Evolutionary conservation across 2,888 invertebrate genomes (phyloP).

Genomic region (Cabera pusaria): DNA sequence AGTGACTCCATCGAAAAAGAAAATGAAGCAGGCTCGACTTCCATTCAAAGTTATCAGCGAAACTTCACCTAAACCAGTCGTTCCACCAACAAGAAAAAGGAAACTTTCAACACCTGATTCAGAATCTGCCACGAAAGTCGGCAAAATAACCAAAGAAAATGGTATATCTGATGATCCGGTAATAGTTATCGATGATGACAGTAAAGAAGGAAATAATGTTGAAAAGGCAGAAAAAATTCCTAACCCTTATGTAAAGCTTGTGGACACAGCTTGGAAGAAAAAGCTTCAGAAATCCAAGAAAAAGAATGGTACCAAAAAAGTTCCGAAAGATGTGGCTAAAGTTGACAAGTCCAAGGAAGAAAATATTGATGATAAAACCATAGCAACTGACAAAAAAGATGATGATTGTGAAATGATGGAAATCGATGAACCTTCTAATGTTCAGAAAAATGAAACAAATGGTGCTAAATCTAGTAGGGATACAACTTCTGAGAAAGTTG

Average conservation of each 20-base stretch:
- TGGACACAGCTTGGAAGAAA: conserved; percentile 69
- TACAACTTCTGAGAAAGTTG: conserved; percentile 19
- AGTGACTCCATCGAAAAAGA: conserved; percentile 79
- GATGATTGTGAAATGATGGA: conserved; percentile 51
- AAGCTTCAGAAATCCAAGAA: conserved; percentile 61
- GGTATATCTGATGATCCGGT: conserved; percentile 51
- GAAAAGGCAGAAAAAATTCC: conserved; percentile 43
- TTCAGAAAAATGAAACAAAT: conserved; percentile 24
- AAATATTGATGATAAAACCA: conserved; percentile 4
- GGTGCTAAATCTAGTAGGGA: conserved; percentile 18
- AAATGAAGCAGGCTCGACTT: conserved; percentile 84
- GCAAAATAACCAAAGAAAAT: conserved; percentile 70
- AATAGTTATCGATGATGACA: conserved; percentile 70
- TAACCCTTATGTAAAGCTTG: conserved; percentile 71
- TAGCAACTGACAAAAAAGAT: conserved; percentile 22
- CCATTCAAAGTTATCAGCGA: conserved; percentile 83
- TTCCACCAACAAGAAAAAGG: conserved; percentile 64
- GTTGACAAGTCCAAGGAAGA: conserved; percentile 32
- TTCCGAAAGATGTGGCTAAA: conserved; percentile 18
- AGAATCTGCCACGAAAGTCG: conserved; percentile 62
- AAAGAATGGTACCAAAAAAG: conserved; percentile 46
- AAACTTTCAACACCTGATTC: conserved; percentile 65
- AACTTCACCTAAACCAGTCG: conserved; percentile 55
- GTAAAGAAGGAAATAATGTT: conserved; percentile 41
- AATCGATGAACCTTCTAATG: conserved; percentile 41